Evolutionary conservation across 2,797 vertebrate species (phyloP).

Genomic region (Lateolabrax maculatus): DNA sequence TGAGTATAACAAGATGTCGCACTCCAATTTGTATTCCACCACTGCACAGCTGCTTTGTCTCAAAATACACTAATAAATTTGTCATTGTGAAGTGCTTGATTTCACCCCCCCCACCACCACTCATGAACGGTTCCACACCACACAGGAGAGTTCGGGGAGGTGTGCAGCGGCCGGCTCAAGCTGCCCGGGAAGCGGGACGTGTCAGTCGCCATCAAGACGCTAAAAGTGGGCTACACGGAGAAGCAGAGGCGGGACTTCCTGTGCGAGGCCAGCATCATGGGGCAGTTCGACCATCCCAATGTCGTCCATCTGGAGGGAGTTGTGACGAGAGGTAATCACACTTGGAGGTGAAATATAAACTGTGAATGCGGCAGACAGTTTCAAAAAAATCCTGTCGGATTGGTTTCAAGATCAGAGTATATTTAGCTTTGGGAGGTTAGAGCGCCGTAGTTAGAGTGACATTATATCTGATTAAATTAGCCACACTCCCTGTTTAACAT

Average conservation of each 20-base stretch:
- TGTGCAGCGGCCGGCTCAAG: conserved; percentile 97
- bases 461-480: conserved; percentile 68
- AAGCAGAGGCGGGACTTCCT: conserved; percentile 98
- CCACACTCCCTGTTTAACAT: conserved; percentile 62
- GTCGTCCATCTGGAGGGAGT: conserved; percentile 98
- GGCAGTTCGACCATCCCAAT: conserved; percentile 98
- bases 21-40: conserved; percentile 74
- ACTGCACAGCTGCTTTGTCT: conserved; percentile 78
- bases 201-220: conserved; percentile 96
- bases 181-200: conserved; percentile 96
- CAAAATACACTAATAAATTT: conserved; percentile 71
- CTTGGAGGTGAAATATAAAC: neutral
- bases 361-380: neutral
- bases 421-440: conserved; percentile 44
- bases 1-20: conserved; percentile 76
- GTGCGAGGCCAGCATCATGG: conserved; percentile 99
- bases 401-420: neutral
- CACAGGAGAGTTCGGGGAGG: conserved; percentile 98
- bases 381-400: neutral
- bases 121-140: conserved; percentile 37
- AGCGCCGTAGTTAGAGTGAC: conserved; percentile 37
- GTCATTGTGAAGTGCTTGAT: conserved; percentile 62
- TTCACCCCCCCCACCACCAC: conserved; percentile 34
- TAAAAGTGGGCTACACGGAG: conserved; percentile 98
- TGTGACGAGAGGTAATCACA: conserved; percentile 94